Conservation (phyloP, 2,113 vertebrate species). For the Lepus europaeus region DNA sequence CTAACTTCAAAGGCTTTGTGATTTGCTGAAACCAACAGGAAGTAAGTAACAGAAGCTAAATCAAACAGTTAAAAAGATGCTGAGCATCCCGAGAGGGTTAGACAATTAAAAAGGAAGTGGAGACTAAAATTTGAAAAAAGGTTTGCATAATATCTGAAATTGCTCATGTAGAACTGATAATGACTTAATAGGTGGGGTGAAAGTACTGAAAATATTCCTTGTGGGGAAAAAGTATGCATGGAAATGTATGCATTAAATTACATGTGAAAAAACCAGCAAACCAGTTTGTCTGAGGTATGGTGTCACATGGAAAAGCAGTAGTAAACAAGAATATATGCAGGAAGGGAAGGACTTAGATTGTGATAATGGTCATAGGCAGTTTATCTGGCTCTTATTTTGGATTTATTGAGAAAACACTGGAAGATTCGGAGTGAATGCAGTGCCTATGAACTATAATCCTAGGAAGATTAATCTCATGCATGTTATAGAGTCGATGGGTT, state of each 20-base stretch:
- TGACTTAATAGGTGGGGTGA: neutral
- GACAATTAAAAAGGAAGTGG: neutral
- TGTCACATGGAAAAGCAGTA: neutral
- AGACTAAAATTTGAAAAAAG: neutral
- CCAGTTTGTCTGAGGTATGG: neutral
- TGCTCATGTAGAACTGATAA: neutral
- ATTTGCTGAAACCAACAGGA: neutral
- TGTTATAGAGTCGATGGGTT: neutral
- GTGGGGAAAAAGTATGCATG: too few species aligned
- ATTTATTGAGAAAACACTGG: neutral
- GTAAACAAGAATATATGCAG: neutral
- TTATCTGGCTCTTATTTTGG: neutral
- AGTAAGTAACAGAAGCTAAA: conserved; percentile 25
- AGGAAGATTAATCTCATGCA: neutral
- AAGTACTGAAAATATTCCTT: neutral
- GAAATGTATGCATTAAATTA: neutral
- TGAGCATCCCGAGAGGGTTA: neutral
- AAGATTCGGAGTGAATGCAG: neutral
- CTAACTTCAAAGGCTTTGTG: neutral
- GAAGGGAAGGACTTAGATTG: neutral
- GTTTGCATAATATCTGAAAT: conserved; percentile 2
- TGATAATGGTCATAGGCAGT: neutral
- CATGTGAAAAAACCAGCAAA: neutral
- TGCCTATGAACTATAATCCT: neutral
- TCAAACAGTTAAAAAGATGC: neutral